phyloP scores from a whole-genome alignment of 1,140 invertebrate genomes.

The Neodiprion fabricii region DNA sequence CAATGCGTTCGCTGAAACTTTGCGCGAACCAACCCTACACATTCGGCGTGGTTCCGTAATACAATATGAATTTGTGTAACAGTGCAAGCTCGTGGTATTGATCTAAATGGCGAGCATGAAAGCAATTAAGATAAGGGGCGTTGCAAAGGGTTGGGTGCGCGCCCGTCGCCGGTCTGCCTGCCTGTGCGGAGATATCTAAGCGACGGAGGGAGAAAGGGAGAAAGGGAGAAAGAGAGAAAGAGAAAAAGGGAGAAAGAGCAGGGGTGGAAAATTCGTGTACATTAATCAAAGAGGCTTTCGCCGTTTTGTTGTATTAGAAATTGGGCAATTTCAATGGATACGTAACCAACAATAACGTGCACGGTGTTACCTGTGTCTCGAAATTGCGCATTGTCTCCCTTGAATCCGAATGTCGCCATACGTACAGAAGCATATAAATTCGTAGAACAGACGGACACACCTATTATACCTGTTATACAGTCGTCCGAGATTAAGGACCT shows the following conservation, averaged over 20 bases:
- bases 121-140: slow-evolving; percentile 60
- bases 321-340: not conserved
- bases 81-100: slow-evolving; percentile 41
- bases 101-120: slow-evolving; percentile 58
- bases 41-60: not conserved
- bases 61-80: not conserved
- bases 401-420: too few species aligned
- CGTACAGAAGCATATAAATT: too few species aligned
- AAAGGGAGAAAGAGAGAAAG: slow-evolving; percentile 10
- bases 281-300: slow-evolving; percentile 41
- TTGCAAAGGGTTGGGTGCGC: slow-evolving; percentile 56
- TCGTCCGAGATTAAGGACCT: too few species aligned
- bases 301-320: slow-evolving; percentile 30
- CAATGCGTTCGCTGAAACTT: too few species aligned
- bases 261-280: slow-evolving; percentile 35
- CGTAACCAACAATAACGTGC: not conserved
- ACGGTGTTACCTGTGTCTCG: not conserved
- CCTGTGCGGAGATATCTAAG: slow-evolving; percentile 13
- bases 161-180: slow-evolving; percentile 29
- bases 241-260: slow-evolving; percentile 8
- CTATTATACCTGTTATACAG: too few species aligned
- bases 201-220: slow-evolving; percentile 24
- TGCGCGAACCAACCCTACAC: too few species aligned
- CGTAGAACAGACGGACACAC: too few species aligned
- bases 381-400: too few species aligned